Conservation (phyloP, 2,113 vertebrate genomes). For the Periophthalmodon schlosseri region DNA sequence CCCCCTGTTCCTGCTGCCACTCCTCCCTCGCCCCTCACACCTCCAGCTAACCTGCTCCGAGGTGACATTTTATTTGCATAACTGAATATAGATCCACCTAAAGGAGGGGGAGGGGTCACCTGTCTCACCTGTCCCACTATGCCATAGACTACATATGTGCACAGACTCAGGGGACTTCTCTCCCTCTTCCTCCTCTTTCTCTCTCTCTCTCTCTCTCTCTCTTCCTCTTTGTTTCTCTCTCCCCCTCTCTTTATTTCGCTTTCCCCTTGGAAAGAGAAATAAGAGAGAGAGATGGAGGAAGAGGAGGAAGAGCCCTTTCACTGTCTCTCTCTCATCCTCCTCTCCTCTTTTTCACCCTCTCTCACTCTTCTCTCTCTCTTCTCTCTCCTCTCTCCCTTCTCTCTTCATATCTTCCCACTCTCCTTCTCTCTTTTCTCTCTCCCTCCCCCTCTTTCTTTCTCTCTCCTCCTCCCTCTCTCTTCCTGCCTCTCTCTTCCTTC, state of each 20-base stretch:
- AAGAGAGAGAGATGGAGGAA: no score
- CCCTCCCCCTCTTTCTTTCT: not conserved
- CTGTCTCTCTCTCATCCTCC: not conserved
- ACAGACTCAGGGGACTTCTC: not conserved
- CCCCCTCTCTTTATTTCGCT: not conserved
- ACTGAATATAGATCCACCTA: constrained; percentile 67
- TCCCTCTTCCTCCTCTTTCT: constrained; percentile 35
- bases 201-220: no score
- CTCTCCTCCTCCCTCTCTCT: not conserved
- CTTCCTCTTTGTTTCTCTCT: not conserved
- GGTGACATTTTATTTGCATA: constrained; percentile 66
- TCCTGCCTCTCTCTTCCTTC: not conserved
- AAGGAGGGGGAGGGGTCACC: not conserved
- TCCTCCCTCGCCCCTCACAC: constrained; percentile 34
- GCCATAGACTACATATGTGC: constrained; percentile 1
- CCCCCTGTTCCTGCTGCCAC: not conserved
- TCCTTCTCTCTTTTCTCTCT: not conserved
- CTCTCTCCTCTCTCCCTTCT: not conserved
- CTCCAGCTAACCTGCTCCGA: constrained; percentile 49
- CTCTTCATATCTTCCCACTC: not conserved
- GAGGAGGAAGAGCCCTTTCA: no score
- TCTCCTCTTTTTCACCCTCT: not conserved
- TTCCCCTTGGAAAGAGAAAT: not conserved
- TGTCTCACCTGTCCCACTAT: not conserved
- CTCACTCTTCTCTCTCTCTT: not conserved